These are phyloP conservation scores for Drosophila paulistorum DNA, from an alignment of 1,140 invertebrate species.

Conservation along the genomic window DNA sequence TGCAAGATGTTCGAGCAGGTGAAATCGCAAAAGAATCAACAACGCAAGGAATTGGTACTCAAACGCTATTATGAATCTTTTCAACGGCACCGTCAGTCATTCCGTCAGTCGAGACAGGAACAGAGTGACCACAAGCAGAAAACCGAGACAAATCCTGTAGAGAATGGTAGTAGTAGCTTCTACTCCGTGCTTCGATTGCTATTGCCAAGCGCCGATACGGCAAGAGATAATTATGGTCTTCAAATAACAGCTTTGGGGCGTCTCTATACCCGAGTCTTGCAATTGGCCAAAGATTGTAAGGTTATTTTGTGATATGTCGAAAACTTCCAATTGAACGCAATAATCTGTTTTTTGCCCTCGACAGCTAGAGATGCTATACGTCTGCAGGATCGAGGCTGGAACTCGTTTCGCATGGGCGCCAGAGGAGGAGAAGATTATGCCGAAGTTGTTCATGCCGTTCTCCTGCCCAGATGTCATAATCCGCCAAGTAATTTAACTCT, in stretches of 20 bases:
- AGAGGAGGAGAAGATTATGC: constrained; percentile 87
- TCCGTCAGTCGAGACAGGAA: constrained; percentile 29
- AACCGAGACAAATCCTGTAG: constrained; percentile 17
- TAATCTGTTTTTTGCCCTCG: background rate
- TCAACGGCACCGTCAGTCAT: constrained; percentile 58
- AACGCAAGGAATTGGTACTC: constrained; percentile 59
- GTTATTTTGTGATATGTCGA: background rate
- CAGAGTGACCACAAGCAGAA: background rate
- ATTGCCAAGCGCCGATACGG: constrained; percentile 87
- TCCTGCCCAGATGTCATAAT: constrained; percentile 86
- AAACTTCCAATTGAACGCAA: background rate
- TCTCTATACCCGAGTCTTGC: constrained; percentile 88
- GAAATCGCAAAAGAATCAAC: constrained; percentile 42
- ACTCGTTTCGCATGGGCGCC: constrained; percentile 67
- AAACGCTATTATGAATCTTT: constrained; percentile 75
- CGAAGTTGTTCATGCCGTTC: constrained; percentile 87
- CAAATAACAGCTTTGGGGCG: constrained; percentile 87
- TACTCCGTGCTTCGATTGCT: constrained; percentile 89
- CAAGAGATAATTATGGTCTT: constrained; percentile 87
- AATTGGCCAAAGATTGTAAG: constrained; percentile 85
- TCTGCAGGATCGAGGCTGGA: constrained; percentile 85
- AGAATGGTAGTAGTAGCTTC: constrained; percentile 84
- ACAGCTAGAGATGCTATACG: constrained; percentile 86
- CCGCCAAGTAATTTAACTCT: constrained; percentile 84
- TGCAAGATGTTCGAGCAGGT: constrained; percentile 69